A percentile compares a stretch with the other conserved stretches of the same genome.
Evolutionary conservation across 2,797 vertebrate species (phyloP).

Genomic region (Arrhamphus sclerolepis): DNA sequence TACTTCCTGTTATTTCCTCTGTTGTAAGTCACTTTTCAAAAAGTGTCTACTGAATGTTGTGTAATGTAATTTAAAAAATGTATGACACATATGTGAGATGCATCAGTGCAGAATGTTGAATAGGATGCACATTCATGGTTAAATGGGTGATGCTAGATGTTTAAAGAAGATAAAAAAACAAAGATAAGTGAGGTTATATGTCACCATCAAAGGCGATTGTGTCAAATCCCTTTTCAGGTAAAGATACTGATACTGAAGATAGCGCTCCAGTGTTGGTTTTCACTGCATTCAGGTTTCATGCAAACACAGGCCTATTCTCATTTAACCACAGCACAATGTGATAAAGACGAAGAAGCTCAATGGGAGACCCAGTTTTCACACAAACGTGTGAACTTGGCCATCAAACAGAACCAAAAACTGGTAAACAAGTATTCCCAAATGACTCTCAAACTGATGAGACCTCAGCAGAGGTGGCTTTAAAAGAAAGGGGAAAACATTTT

Average conservation of each 20-base stretch:
- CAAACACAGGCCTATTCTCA: slow-evolving; percentile 27
- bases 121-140: background rate
- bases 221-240: slow-evolving; percentile 57
- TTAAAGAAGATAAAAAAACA: background rate
- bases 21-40: no score
- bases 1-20: no score
- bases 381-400: slow-evolving; percentile 46
- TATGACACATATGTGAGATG: no score
- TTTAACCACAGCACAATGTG: slow-evolving; percentile 42
- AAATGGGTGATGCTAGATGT: background rate
- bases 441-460: slow-evolving; percentile 8
- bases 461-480: slow-evolving; percentile 1
- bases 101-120: background rate
- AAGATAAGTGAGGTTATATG: slow-evolving; percentile 35
- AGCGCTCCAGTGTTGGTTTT: slow-evolving; percentile 51
- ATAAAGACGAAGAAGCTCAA: slow-evolving; percentile 58
- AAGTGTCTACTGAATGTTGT: no score
- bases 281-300: slow-evolving; percentile 62
- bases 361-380: slow-evolving; percentile 68
- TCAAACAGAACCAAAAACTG: slow-evolving; percentile 19
- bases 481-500: no score
- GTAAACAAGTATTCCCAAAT: slow-evolving; percentile 49
- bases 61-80: no score
- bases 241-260: slow-evolving; percentile 69
- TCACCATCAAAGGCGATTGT: slow-evolving; percentile 53